phyloP scores from a whole-genome alignment of 2,113 vertebrate genomes.

The Colistium nudipinnis region DNA sequence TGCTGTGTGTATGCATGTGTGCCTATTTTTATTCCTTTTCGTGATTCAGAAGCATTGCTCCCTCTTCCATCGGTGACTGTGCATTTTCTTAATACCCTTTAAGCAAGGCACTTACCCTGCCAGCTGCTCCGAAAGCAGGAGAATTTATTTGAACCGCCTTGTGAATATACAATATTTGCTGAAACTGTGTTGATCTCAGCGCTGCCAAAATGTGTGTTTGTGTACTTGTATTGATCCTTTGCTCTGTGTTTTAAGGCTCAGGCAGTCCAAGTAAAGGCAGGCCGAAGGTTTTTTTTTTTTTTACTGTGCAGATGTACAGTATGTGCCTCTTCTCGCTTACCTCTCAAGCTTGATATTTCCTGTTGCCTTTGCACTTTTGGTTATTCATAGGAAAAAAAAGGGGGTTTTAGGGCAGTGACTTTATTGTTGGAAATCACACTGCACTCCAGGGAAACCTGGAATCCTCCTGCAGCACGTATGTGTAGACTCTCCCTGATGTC shows the following conservation, averaged over 20 bases:
- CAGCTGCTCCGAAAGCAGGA: conserved; percentile 20
- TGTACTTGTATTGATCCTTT: not conserved
- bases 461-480: not conserved
- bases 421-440: conserved; percentile 22
- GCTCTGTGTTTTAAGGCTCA: too few species aligned
- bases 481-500: conserved; percentile 17
- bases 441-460: conserved; percentile 18
- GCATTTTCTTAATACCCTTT: conserved; percentile 32
- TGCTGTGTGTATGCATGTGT: not conserved
- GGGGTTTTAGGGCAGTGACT: conserved; percentile 1
- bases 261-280: too few species aligned
- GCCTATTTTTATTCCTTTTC: not conserved
- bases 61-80: too few species aligned
- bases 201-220: not conserved
- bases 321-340: too few species aligned
- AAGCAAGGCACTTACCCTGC: conserved; percentile 36
- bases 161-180: conserved; percentile 1
- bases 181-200: not conserved
- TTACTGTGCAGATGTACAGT: too few species aligned
- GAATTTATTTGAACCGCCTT: not conserved
- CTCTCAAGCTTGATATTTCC: not conserved
- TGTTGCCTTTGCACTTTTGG: conserved; percentile 18
- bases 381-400: conserved; percentile 20
- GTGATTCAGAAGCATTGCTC: conserved; percentile 7
- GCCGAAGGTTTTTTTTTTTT: too few species aligned